Evolutionary conservation across 2,888 invertebrate genomes (phyloP).

Genomic region (Antitype chi): DNA sequence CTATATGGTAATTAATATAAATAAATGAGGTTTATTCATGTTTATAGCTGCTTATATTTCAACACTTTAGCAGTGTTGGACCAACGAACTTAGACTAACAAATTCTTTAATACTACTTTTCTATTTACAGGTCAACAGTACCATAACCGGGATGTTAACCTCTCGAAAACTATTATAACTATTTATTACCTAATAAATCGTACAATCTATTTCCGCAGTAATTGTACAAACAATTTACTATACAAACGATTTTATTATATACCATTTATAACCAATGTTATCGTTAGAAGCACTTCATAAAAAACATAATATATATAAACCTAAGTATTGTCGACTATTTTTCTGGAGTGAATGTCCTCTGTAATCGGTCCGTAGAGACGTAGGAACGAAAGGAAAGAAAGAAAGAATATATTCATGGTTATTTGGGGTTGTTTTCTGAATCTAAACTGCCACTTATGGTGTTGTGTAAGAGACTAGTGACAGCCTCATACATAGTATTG

Average conservation of each 20-base stretch:
- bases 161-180: conserved; percentile 20
- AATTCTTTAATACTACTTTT: background rate
- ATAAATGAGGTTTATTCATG: background rate
- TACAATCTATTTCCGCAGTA: conserved; percentile 20
- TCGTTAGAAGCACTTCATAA: conserved; percentile 26
- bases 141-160: conserved; percentile 7
- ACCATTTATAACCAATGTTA: conserved; percentile 30
- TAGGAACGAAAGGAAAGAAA: background rate
- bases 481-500: conserved; percentile 22
- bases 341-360: conserved; percentile 22
- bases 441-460: conserved; percentile 42
- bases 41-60: background rate
- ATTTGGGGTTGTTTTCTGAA: conserved; percentile 40
- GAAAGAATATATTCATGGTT: conserved; percentile 28
- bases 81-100: background rate
- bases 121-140: background rate
- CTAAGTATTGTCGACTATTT: conserved; percentile 18
- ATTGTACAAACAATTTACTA: conserved; percentile 31
- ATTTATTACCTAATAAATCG: conserved; percentile 32
- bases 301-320: conserved; percentile 34
- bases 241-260: conserved; percentile 3
- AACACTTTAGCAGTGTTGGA: no score
- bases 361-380: background rate
- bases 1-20: background rate
- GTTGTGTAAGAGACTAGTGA: background rate